Conservation (phyloP, 2,797 vertebrate genomes). For the Echeneis naucrates region DNA sequence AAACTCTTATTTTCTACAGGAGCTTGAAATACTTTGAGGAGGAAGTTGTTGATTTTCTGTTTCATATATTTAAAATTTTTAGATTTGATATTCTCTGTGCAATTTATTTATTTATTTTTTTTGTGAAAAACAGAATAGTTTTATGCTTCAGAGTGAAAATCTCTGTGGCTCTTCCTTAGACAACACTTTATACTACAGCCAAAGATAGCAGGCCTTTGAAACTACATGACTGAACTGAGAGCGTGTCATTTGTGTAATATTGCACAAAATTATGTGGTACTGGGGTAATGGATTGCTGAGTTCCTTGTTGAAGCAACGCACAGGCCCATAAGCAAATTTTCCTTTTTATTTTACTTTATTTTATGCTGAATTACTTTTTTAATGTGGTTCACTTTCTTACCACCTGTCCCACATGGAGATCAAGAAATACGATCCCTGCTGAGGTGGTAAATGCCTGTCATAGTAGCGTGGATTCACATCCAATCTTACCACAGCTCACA, state of each 20-base stretch:
- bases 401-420: not conserved
- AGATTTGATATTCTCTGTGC: too few relatives aligned
- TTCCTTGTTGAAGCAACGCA: not conserved
- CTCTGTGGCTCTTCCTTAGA: too few relatives aligned
- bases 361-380: not conserved
- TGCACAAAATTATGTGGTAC: not conserved
- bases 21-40: not conserved
- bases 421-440: not conserved
- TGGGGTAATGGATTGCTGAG: not conserved
- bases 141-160: too few relatives aligned
- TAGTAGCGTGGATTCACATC: not conserved
- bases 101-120: too few relatives aligned
- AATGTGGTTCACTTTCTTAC: not conserved
- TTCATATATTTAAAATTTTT: not conserved
- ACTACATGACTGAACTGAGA: not conserved
- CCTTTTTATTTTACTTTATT: not conserved
- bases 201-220: too few relatives aligned
- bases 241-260: not conserved
- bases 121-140: too few relatives aligned
- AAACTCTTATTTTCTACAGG: slow-evolving; percentile 13
- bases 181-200: too few relatives aligned
- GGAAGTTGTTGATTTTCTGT: not conserved
- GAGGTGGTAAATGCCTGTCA: not conserved
- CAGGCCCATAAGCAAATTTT: not conserved
- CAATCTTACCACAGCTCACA: not conserved